Base-by-base conservation (phyloP, 1,140 invertebrate species). In the Neodiprion virginianus region DNA sequence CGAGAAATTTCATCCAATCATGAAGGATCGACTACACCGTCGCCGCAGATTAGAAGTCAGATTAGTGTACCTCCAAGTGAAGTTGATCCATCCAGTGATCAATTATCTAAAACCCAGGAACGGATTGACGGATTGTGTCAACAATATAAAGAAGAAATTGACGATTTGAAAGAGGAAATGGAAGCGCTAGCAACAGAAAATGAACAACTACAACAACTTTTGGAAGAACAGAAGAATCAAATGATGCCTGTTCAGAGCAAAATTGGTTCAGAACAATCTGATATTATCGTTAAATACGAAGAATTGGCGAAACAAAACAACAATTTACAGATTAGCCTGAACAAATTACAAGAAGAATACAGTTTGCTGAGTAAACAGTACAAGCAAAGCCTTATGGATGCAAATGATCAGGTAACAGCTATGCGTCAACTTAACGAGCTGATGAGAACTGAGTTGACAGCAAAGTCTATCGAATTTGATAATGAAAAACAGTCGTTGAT, bases 151-250 rank as follows among this genome's bases (percentile, higher is more conserved):
- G 81, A 84, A 12, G 82, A 90, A 78, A 81, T 89, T 9, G 83
- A 88, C 47, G 86, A 91, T 76, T 74, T 90, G 7, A 90, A 90
- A 72, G 88, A 89, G 23, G 90, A 90, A 67, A 84, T 93, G 48
- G 87, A 89, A 72, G 93, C 93, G 75, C 83, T 94, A 21, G 91
- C 91, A 72, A 87, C 88, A 66, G 93, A 95, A 79, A 94, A 94
- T 80, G 92, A 94, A 75, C 92, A 95, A 76, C 84, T 96, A 69
- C 93, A 95, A 81, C 81, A 89, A 40, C 81, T 93, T 14, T 83
- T 95, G 74, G 92, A 92, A 74, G 89, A 92, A 72, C 89, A 93
- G 75, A 87, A 84, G 78, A 73, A 78, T 48, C 10, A 83, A 75
- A 69, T 85, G 81, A 71, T 81, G 79, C 48, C 78, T 78, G 68